phyloP scores from a whole-genome alignment of 2,888 invertebrate species.

The Dryococelus australis region DNA sequence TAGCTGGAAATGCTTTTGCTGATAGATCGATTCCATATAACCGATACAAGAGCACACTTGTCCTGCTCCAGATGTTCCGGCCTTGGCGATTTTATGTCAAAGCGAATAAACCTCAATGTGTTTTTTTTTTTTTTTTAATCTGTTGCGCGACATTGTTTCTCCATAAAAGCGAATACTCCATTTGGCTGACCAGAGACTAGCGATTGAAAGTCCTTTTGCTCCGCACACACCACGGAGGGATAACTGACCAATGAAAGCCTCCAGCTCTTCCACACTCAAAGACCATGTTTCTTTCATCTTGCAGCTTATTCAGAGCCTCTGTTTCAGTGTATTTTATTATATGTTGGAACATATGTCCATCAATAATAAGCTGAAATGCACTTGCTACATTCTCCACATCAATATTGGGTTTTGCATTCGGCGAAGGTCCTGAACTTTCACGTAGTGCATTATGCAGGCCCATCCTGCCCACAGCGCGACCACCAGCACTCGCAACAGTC shows the following conservation, averaged over 20 bases:
- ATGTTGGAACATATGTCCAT: neutral
- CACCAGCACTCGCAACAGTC: neutral
- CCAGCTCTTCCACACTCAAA: neutral
- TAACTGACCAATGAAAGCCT: neutral
- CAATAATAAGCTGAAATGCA: neutral
- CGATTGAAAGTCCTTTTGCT: neutral
- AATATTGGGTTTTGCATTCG: neutral
- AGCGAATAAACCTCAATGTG: neutral
- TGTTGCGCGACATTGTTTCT: neutral
- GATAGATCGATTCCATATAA: neutral
- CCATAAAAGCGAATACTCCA: neutral
- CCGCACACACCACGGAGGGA: neutral
- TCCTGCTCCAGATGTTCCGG: neutral
- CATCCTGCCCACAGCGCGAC: neutral
- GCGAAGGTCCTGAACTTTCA: neutral
- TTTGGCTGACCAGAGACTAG: conserved; percentile 9
- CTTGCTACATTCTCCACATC: neutral
- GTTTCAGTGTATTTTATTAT: neutral
- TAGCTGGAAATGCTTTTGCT: neutral
- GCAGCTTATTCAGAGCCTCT: no score
- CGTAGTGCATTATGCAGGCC: neutral
- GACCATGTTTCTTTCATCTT: neutral
- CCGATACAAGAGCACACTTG: neutral
- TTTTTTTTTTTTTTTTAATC: neutral
- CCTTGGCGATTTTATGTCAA: neutral